Evolutionary conservation across 2,888 invertebrate species (phyloP).

Genomic region (Tachina fera): DNA sequence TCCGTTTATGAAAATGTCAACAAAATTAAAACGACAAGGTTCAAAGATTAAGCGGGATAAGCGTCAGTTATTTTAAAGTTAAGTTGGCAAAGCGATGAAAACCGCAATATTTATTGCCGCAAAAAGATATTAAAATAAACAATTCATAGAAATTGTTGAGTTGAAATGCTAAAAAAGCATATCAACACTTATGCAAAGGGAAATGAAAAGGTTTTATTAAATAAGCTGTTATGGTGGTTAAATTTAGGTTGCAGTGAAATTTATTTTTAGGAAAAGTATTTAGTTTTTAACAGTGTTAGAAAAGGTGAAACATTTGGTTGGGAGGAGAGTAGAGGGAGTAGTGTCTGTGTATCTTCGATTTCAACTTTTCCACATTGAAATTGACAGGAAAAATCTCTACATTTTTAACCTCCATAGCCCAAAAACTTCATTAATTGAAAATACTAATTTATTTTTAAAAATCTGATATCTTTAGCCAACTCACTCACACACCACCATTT

Average conservation of each 20-base stretch:
- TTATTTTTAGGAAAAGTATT: too few relatives aligned
- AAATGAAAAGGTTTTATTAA: not conserved
- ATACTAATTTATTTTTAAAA: too few relatives aligned
- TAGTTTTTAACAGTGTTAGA: too few relatives aligned
- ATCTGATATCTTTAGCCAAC: too few relatives aligned
- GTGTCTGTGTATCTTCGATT: too few relatives aligned
- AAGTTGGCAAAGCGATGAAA: constrained; percentile 64
- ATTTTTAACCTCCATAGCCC: too few relatives aligned
- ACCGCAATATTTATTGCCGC: constrained; percentile 67
- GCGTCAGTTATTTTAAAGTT: constrained; percentile 78
- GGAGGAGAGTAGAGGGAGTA: too few relatives aligned
- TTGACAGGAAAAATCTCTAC: too few relatives aligned
- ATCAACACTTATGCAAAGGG: not conserved
- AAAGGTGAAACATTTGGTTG: too few relatives aligned
- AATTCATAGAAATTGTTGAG: not conserved
- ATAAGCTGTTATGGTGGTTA: not conserved
- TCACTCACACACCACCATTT: too few relatives aligned
- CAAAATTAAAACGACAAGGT: constrained; percentile 82
- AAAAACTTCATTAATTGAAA: too few relatives aligned
- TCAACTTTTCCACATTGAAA: too few relatives aligned
- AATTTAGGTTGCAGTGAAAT: not conserved
- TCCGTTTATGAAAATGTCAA: constrained; percentile 76
- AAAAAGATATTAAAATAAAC: constrained; percentile 29
- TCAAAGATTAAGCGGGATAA: constrained; percentile 82
- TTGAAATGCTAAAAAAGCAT: not conserved